A percentile compares a stretch with the other conserved stretches of the same genome.
Conservation (phyloP, 2,797 vertebrate species). For the Allobates femoralis region DNA sequence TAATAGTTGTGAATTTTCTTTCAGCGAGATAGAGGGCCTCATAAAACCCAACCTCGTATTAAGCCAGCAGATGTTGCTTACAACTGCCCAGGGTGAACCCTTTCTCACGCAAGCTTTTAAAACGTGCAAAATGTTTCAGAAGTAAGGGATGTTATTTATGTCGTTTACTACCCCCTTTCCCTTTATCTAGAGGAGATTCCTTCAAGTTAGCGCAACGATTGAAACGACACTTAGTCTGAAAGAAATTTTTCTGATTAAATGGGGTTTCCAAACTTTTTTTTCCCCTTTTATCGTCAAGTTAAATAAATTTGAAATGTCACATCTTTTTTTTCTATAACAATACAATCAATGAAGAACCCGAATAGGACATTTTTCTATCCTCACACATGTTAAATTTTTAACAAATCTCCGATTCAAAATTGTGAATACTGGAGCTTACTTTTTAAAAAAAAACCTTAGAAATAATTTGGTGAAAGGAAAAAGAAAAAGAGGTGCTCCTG, state of each 20-base stretch:
- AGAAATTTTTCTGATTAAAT: neutral
- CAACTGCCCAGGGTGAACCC: conserved; percentile 38
- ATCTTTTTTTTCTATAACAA: neutral
- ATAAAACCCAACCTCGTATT: conserved; percentile 36
- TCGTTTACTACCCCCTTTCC: conserved; percentile 12
- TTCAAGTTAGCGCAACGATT: neutral
- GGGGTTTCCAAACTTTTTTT: neutral
- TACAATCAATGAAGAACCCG: neutral
- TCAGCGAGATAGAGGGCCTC: conserved; percentile 13
- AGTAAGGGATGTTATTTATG: conserved; percentile 21
- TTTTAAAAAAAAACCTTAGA: no score
- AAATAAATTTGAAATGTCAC: neutral
- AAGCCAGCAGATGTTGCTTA: conserved; percentile 46
- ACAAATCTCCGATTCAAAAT: neutral
- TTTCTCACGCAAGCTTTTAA: conserved; percentile 32
- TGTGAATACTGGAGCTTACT: neutral
- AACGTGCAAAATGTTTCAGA: conserved; percentile 44
- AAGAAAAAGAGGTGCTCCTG: no score
- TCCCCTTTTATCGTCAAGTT: neutral
- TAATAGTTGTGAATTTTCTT: conserved; percentile 47
- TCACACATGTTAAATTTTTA: neutral
- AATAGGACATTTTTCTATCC: neutral
- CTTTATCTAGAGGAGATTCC: conserved; percentile 12
- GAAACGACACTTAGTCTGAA: neutral
- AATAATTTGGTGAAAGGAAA: no score